Evolutionary conservation across 1,140 invertebrate species (phyloP).

Genomic region (Drosophila mojavensis): DNA sequence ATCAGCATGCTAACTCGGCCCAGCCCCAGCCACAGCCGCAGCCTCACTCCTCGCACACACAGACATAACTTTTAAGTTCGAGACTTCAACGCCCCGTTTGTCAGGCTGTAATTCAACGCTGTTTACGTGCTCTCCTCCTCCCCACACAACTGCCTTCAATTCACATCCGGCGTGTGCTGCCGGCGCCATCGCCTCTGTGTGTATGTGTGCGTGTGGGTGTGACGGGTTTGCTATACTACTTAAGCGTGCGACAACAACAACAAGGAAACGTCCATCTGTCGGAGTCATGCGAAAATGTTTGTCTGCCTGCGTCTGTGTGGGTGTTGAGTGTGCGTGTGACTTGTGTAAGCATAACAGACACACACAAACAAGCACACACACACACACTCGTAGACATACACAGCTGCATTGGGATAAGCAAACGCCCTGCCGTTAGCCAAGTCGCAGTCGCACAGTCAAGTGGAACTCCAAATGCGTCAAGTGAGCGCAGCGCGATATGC

Average conservation of each 20-base stretch:
- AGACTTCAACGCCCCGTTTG: conserved; percentile 81
- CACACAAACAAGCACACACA: not conserved
- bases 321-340: conserved; percentile 15
- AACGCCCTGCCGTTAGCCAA: conserved; percentile 48
- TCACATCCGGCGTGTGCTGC: conserved; percentile 28
- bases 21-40: not conserved
- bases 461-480: conserved; percentile 53
- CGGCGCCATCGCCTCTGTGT: conserved; percentile 42
- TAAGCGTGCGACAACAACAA: conserved; percentile 61
- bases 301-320: conserved; percentile 24
- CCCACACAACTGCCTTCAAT: not conserved
- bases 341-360: conserved; percentile 29
- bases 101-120: conserved; percentile 80
- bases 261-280: conserved; percentile 65
- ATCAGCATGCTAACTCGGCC: not conserved
- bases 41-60: conserved; percentile 13
- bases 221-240: conserved; percentile 46
- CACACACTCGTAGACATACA: not conserved
- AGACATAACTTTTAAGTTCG: conserved; percentile 77
- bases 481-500: conserved; percentile 48
- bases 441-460: conserved; percentile 53
- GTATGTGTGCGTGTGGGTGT: conserved; percentile 21
- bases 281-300: conserved; percentile 61
- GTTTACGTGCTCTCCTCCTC: conserved; percentile 65
- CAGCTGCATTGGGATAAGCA: conserved; percentile 34